phyloP scores from a whole-genome alignment of 2,113 vertebrate genomes.

The Lates calcarifer region DNA sequence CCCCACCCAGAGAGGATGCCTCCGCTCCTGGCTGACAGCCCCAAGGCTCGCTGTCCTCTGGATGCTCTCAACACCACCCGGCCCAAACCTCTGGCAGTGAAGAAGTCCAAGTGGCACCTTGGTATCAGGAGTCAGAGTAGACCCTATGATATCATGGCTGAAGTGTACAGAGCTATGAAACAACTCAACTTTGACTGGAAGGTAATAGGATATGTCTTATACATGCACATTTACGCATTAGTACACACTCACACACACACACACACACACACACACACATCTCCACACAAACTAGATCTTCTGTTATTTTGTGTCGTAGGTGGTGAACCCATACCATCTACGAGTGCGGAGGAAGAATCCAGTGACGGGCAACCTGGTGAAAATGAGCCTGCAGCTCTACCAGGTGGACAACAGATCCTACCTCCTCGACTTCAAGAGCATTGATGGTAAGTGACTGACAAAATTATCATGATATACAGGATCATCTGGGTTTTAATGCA shows the following conservation, averaged over 20 bases:
- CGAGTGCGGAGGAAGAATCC: constrained; percentile 95
- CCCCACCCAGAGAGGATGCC: constrained; percentile 98
- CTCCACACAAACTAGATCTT: background rate
- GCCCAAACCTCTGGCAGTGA: constrained; percentile 94
- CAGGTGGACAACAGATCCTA: constrained; percentile 98
- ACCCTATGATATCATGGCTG: constrained; percentile 97
- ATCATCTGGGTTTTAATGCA: background rate
- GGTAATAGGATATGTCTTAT: constrained; percentile 76
- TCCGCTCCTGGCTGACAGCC: constrained; percentile 93
- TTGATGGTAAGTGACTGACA: constrained; percentile 88
- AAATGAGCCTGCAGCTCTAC: constrained; percentile 99
- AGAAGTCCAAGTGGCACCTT: constrained; percentile 99
- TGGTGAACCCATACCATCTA: constrained; percentile 97
- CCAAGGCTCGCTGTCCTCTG: constrained; percentile 93
- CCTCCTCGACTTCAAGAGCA: constrained; percentile 98
- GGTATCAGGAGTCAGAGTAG: constrained; percentile 98
- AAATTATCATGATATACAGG: background rate
- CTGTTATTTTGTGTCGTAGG: constrained; percentile 78
- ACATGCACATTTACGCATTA: background rate
- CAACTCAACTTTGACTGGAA: constrained; percentile 98
- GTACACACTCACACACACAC: background rate
- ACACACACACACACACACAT: background rate
- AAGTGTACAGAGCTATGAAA: constrained; percentile 98
- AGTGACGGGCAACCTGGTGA: constrained; percentile 95
- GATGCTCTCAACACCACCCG: constrained; percentile 98